phyloP scores from a whole-genome alignment of 2,888 invertebrate genomes.

The Noctua fimbriata region DNA sequence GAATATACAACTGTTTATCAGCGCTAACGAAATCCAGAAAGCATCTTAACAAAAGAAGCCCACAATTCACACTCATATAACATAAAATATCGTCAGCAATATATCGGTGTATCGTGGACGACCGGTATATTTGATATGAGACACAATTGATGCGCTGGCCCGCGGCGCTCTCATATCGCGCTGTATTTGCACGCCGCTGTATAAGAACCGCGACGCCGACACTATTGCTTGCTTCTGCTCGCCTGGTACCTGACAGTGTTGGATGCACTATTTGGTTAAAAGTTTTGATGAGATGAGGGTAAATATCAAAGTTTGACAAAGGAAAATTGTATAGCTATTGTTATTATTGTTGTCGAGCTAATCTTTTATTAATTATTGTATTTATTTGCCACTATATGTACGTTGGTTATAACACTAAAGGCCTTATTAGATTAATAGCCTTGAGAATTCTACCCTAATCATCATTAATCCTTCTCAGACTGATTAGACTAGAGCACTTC shows the following conservation, averaged over 20 bases:
- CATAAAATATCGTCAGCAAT: conserved; percentile 37
- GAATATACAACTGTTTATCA: background rate
- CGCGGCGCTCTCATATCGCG: conserved; percentile 53
- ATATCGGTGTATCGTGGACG: conserved; percentile 29
- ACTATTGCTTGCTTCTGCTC: conserved; percentile 46
- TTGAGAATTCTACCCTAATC: background rate
- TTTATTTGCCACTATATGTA: background rate
- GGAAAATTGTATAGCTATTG: no score
- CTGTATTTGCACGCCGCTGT: conserved; percentile 51
- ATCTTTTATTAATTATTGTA: background rate
- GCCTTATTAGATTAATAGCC: background rate
- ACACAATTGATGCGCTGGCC: conserved; percentile 53
- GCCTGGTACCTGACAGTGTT: conserved; percentile 42
- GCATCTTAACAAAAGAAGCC: background rate
- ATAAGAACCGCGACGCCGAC: conserved; percentile 46
- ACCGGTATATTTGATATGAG: conserved; percentile 59
- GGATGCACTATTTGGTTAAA: conserved; percentile 33
- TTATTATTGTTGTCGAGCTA: no score
- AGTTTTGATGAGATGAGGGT: background rate
- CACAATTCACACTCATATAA: conserved; percentile 16
- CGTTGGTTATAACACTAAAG: background rate
- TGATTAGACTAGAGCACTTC: background rate
- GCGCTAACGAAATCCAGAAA: background rate
- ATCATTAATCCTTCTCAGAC: background rate
- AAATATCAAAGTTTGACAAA: conserved; percentile 6